phyloP scores from a whole-genome alignment of 2,113 vertebrate genomes.

The Myiozetetes cayanensis region DNA sequence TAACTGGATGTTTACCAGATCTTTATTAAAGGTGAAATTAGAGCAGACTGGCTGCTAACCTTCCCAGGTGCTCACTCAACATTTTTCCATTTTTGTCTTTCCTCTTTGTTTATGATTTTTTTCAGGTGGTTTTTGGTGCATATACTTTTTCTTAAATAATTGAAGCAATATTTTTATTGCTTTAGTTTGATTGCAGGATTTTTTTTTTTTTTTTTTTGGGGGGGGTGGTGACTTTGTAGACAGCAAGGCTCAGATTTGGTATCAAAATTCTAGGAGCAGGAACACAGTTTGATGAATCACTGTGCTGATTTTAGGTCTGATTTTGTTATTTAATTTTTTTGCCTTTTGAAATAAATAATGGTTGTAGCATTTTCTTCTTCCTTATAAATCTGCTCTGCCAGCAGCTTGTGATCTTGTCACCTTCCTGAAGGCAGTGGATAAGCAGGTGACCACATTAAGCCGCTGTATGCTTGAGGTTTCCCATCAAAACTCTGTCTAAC shows the following conservation, averaged over 20 bases:
- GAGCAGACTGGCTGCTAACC: not conserved
- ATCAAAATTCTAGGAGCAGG: not conserved
- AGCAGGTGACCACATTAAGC: not conserved
- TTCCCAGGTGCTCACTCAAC: not conserved
- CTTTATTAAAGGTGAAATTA: conserved; percentile 17
- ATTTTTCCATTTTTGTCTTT: not conserved
- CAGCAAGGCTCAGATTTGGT: not conserved
- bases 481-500: not conserved
- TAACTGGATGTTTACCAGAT: not conserved
- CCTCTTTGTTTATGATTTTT: not conserved
- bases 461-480: not conserved
- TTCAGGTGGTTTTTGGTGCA: not conserved
- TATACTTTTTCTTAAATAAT: not conserved
- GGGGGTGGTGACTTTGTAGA: not conserved
- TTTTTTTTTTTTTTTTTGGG: not conserved
- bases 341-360: not conserved
- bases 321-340: not conserved
- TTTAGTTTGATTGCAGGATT: not conserved
- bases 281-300: not conserved
- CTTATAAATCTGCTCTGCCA: not conserved
- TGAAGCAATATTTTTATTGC: not conserved
- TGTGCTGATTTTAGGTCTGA: not conserved
- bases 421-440: not conserved
- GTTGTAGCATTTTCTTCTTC: not conserved
- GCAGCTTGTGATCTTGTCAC: not conserved